These are phyloP conservation scores for Troides aeacus DNA, from an alignment of 2,888 invertebrate genomes.

Conservation along the genomic window DNA sequence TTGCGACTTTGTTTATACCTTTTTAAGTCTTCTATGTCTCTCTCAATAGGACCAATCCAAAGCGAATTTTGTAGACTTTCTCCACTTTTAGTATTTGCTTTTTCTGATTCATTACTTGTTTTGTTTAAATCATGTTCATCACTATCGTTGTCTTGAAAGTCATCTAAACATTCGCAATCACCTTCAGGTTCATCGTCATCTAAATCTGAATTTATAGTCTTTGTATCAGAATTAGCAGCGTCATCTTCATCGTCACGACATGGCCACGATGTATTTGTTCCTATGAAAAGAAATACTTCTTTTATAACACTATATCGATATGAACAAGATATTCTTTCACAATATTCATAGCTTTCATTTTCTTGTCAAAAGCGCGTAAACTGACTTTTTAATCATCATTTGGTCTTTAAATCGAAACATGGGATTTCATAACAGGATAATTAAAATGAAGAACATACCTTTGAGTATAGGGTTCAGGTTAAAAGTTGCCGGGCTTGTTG, in stretches of 20 bases:
- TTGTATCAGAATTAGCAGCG: conserved; percentile 68
- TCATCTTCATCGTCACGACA: conserved; percentile 74
- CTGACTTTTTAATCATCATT: not conserved
- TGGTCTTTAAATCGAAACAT: not conserved
- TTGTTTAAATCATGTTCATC: conserved; percentile 62
- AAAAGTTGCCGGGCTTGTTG: conserved; percentile 73
- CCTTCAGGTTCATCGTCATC: conserved; percentile 64
- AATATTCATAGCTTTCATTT: not conserved
- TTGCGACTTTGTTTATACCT: conserved; percentile 48
- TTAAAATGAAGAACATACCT: conserved; percentile 45
- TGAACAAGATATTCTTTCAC: not conserved
- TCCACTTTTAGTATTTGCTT: conserved; percentile 49
- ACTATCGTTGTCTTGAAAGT: conserved; percentile 64
- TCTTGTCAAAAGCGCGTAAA: not conserved
- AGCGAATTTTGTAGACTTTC: conserved; percentile 65
- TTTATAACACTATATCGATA: not conserved
- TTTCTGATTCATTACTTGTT: conserved; percentile 50
- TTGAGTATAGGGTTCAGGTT: conserved; percentile 71
- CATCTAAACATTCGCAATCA: conserved; percentile 60
- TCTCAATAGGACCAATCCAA: conserved; percentile 73
- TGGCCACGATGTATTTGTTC: conserved; percentile 70
- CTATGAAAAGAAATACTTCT: conserved; percentile 39
- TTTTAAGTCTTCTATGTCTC: conserved; percentile 79
- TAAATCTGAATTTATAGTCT: conserved; percentile 65
- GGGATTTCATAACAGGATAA: not conserved